These are phyloP conservation scores for Chironomus tentans DNA, from an alignment of 2,888 invertebrate species.

Conservation along the genomic window DNA sequence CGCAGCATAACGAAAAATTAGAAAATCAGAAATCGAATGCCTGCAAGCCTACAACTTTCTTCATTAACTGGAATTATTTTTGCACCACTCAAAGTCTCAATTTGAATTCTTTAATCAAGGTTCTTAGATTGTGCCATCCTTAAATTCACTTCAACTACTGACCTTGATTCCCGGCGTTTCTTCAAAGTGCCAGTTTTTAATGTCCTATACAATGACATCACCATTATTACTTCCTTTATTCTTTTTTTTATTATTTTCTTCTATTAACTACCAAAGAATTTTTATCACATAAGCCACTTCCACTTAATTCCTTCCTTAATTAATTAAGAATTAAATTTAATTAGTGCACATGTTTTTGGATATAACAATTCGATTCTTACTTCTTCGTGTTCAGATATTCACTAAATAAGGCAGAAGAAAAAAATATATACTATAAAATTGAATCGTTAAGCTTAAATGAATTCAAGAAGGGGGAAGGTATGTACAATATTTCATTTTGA, in stretches of 20 bases:
- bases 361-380: not conserved
- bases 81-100: not conserved
- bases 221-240: not conserved
- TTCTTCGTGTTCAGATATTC: not conserved
- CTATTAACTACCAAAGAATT: not conserved
- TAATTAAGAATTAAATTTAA: not conserved
- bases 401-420: not conserved
- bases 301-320: not conserved
- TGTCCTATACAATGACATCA: slow-evolving; percentile 10
- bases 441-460: not conserved
- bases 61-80: not conserved
- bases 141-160: not conserved
- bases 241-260: not conserved
- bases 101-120: not conserved
- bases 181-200: not conserved
- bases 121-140: not conserved
- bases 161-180: slow-evolving; percentile 12
- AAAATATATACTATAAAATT: not conserved
- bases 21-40: not conserved
- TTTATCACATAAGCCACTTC: not conserved
- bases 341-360: not conserved
- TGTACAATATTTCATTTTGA: not conserved
- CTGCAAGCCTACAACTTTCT: not conserved
- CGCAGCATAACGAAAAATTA: slow-evolving; percentile 11
- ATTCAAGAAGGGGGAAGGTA: not conserved